These are phyloP conservation scores for Sarcophaga variegata DNA, from an alignment of 2,888 invertebrate species.

Conservation along the genomic window DNA sequence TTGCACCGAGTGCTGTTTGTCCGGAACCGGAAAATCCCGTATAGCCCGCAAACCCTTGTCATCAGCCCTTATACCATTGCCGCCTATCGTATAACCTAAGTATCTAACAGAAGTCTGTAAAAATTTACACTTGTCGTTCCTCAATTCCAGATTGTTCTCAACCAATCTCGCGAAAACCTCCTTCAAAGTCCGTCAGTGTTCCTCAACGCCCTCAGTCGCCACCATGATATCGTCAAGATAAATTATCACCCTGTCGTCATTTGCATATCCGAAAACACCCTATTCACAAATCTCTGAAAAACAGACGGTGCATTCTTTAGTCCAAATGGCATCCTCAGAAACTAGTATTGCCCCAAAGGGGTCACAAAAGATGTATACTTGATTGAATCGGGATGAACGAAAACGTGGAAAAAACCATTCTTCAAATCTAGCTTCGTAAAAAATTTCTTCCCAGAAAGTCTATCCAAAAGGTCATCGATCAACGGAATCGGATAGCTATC, in stretches of 20 bases:
- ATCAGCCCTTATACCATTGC: conserved; percentile 51
- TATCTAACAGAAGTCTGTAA: conserved; percentile 35
- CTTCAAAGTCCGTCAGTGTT: conserved; percentile 46
- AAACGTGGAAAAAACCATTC: conserved; percentile 58
- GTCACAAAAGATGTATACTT: conserved; percentile 63
- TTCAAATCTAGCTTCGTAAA: conserved; percentile 50
- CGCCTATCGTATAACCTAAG: conserved; percentile 45
- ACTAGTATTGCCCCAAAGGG: conserved; percentile 64
- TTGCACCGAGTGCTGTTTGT: conserved; percentile 34
- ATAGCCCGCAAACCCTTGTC: conserved; percentile 36
- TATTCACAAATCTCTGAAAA: conserved; percentile 59
- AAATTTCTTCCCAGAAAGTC: no score
- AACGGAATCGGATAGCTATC: conserved; percentile 11
- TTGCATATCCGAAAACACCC: conserved; percentile 52
- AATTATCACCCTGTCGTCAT: conserved; percentile 47
- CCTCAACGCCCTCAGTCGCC: conserved; percentile 36
- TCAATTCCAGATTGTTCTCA: conserved; percentile 17
- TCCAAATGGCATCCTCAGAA: conserved; percentile 63
- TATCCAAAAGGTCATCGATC: conserved; percentile 49
- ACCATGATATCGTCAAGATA: conserved; percentile 66
- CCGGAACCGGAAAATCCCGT: conserved; percentile 23
- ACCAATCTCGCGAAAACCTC: conserved; percentile 51
- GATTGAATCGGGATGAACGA: conserved; percentile 51
- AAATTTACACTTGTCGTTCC: conserved; percentile 58
- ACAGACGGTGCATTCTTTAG: conserved; percentile 58